Evolutionary conservation across 2,888 invertebrate species (phyloP), one percentile per base, ranked within the genome.

Genomic region (Drosophila rellima): DNA sequence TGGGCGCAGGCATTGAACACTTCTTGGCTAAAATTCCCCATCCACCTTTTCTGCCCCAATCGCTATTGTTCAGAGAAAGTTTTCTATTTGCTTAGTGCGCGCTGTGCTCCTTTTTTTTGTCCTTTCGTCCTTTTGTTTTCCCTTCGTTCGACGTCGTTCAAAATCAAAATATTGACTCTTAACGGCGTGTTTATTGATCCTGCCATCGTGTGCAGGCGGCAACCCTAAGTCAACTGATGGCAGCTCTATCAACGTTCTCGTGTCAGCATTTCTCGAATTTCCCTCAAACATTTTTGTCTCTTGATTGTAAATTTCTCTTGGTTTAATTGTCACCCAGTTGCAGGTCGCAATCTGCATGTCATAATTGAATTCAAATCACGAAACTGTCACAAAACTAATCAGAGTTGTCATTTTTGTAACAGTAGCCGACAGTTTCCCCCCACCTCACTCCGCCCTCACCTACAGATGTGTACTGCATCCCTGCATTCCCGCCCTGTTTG

Each of bases 281-380:
- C 39, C 18, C 35, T 26, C 17, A 1, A 13, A 62, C 2, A 23
- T 35, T 37, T 52, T 15, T 13, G 10, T 18, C 50, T n/a, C 29
- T 37, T 39, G 11, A 4, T 48, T 50, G 45, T 45, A 33, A 45
- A 40, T 39, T 61, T 61, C 55, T 15, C n/a, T 11, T 18, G 10
- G 31, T 51, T 50, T 13, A 52, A 50, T 54, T 54, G 39, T 45
- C 29, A 15, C 15, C 29, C 52, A 54, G 17, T 40, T 68, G 59
- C 55, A 47, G 18, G 39, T 55, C 26, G 39, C 39, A 15, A 57
- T 77, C 70, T 80, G 84, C 84, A 78, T 80, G 70, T 80, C 71
- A 75, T 88, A 90, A 90, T 90, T 90, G 77, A 90, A 90, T 90
- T 89, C 78, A 79, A 89, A 86, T 89, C 90, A 90, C 74, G 77